These are phyloP conservation scores for Alethe castanea DNA, from an alignment of 2,113 vertebrate species.

Conservation along the genomic window DNA sequence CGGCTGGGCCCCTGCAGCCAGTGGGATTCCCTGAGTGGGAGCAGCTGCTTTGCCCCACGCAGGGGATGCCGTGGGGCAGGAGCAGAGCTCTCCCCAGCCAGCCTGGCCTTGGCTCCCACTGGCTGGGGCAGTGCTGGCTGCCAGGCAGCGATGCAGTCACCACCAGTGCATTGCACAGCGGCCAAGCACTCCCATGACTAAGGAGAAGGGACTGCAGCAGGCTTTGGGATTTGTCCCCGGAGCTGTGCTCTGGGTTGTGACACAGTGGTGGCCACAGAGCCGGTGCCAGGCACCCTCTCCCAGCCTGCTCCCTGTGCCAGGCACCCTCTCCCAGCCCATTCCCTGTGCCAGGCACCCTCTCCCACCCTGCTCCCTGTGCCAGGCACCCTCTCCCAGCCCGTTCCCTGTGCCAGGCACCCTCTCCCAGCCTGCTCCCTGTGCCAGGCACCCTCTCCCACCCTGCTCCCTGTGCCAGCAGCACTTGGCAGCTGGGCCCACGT, in stretches of 20 bases:
- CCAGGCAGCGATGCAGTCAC: not conserved
- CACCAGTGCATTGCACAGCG: not conserved
- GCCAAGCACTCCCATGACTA: not conserved
- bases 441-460: no score
- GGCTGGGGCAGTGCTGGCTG: not conserved
- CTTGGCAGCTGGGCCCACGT: not conserved
- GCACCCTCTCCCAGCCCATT: no score
- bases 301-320: no score
- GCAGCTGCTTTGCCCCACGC: not conserved
- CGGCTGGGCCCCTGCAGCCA: not conserved
- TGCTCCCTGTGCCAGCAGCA: not conserved
- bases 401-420: not conserved
- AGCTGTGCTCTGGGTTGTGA: not conserved
- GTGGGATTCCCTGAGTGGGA: not conserved
- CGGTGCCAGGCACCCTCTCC: rapidly evolving
- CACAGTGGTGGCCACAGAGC: rapidly evolving
- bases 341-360: no score
- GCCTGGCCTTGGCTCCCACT: not conserved
- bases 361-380: no score
- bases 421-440: no score
- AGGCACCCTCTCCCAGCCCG: no score
- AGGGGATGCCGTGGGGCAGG: not conserved
- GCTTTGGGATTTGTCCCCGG: not conserved
- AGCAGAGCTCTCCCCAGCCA: not conserved
- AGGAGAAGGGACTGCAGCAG: not conserved